These are phyloP conservation scores for Thereva unica DNA, from an alignment of 2,888 invertebrate genomes.

Conservation along the genomic window DNA sequence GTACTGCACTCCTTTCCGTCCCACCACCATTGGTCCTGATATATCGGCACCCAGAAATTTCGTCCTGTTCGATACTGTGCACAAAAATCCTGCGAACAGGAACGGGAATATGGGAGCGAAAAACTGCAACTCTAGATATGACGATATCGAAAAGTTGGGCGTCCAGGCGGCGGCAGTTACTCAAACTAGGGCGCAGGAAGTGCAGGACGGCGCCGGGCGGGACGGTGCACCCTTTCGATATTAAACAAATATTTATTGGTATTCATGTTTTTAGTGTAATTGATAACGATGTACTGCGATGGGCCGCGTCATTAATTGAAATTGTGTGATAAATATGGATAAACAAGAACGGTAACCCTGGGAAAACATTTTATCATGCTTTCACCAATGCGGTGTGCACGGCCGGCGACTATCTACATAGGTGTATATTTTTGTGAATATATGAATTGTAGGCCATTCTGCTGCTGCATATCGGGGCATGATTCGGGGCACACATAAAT, in stretches of 20 bases:
- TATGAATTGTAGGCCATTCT: too few species aligned
- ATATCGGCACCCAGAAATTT: background rate
- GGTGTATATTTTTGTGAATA: too few species aligned
- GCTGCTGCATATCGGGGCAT: too few species aligned
- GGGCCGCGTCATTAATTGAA: constrained; percentile 35
- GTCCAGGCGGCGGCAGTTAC: background rate
- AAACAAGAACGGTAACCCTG: constrained; percentile 15
- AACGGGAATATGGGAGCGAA: too few species aligned
- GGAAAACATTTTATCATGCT: constrained; percentile 22
- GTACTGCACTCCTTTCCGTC: background rate
- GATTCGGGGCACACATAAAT: too few species aligned
- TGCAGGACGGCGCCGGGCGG: background rate
- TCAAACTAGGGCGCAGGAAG: background rate
- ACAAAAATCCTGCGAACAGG: background rate
- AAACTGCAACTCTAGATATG: too few species aligned
- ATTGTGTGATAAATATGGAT: constrained; percentile 35
- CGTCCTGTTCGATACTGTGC: background rate
- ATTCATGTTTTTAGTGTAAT: constrained; percentile 35
- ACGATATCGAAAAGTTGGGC: background rate
- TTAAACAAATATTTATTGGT: constrained; percentile 37
- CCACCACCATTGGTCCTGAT: background rate
- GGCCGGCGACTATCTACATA: constrained; percentile 10
- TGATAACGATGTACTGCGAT: constrained; percentile 34
- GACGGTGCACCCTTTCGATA: constrained; percentile 24
- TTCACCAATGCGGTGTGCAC: background rate